Percentiles rank a stretch among this genome's conserved stretches.
Evolutionary conservation across 2,113 vertebrate species (phyloP).

Genomic region (Willisornis vidua): DNA sequence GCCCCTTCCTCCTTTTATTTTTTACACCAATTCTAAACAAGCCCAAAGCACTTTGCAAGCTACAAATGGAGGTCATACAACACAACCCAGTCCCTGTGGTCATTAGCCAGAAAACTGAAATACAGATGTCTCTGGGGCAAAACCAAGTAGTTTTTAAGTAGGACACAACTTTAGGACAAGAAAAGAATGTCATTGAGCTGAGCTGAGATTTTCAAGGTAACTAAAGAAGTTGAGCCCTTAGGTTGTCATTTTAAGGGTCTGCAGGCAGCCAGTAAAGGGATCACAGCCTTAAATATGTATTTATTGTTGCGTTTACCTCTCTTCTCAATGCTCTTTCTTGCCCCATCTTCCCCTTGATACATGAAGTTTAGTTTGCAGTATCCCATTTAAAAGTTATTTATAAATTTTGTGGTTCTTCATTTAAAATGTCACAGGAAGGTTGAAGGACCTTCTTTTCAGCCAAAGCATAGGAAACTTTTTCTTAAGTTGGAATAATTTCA

Average conservation of each 20-base stretch:
- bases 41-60: neutral
- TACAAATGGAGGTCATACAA: constrained; percentile 29
- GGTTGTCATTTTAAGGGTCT: neutral
- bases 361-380: neutral
- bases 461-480: neutral
- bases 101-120: constrained; percentile 63
- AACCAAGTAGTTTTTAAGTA: constrained; percentile 57
- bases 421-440: neutral
- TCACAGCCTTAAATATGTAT: neutral
- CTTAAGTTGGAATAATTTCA: constrained; percentile 3
- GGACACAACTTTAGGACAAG: constrained; percentile 47
- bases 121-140: constrained; percentile 48
- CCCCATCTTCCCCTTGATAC: neutral
- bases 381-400: neutral
- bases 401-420: neutral
- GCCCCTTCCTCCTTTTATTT: neutral
- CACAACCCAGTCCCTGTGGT: constrained; percentile 50
- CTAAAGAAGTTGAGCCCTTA: neutral
- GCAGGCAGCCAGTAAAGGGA: neutral
- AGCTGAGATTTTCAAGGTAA: constrained; percentile 14
- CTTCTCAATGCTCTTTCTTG: neutral
- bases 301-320: neutral
- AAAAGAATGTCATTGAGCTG: neutral
- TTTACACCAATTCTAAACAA: neutral
- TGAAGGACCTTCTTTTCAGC: neutral